These are phyloP conservation scores for Protonemura montana DNA, from an alignment of 2,888 invertebrate species.

Conservation along the genomic window DNA sequence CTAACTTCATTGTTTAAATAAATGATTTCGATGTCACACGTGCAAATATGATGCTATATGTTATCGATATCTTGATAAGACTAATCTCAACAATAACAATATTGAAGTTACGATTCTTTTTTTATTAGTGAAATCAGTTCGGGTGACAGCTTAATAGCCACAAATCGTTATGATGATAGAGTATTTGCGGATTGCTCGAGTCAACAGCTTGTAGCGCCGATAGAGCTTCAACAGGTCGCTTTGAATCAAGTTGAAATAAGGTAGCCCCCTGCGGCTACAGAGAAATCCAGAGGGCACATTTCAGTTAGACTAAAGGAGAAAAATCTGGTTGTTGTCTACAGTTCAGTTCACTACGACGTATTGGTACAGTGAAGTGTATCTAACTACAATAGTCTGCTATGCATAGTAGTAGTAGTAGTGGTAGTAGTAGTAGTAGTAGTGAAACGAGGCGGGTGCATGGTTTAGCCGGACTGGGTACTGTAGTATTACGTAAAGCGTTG, in stretches of 20 bases:
- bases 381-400: too few relatives aligned
- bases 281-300: neutral
- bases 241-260: neutral
- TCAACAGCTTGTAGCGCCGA: neutral
- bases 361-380: neutral
- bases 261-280: neutral
- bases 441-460: neutral
- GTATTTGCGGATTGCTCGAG: neutral
- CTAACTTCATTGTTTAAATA: neutral
- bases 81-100: neutral
- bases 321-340: neutral
- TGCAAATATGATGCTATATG: neutral
- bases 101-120: constrained; percentile 1
- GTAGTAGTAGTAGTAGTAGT: too few relatives aligned
- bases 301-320: neutral
- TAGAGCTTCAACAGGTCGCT: neutral
- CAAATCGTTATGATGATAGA: constrained; percentile 1
- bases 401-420: too few relatives aligned
- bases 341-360: neutral
- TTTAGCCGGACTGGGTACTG: neutral
- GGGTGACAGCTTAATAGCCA: neutral
- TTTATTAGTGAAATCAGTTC: neutral
- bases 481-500: neutral
- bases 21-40: neutral
- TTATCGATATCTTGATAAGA: neutral